phyloP scores from a whole-genome alignment of 2,888 invertebrate genomes.

The Chrysotoxum bicinctum region DNA sequence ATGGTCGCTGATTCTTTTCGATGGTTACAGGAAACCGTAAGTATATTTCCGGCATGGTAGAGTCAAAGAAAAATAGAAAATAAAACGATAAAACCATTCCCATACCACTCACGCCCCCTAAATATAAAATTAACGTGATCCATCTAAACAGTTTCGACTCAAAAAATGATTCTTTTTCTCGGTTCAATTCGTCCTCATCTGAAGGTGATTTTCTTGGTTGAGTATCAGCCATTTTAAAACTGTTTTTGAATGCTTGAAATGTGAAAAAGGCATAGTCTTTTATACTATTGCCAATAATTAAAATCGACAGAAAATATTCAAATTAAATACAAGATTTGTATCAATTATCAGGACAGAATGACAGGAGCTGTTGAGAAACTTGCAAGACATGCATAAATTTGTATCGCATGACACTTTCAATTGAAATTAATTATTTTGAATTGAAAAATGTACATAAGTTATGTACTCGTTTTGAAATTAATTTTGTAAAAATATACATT shows the following conservation, averaged over 20 bases:
- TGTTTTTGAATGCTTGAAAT: neutral
- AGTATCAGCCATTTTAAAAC: constrained; percentile 27
- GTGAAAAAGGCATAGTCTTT: neutral
- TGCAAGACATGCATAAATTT: neutral
- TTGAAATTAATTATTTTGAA: neutral
- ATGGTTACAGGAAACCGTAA: constrained; percentile 78
- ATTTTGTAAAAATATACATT: too few relatives aligned
- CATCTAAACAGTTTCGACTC: constrained; percentile 78
- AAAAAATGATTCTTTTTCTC: constrained; percentile 75
- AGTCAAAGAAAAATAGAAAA: constrained; percentile 79
- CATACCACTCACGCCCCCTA: constrained; percentile 79
- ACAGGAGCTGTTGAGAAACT: neutral
- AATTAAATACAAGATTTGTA: constrained; percentile 15
- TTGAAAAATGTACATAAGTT: too few relatives aligned
- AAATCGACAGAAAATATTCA: constrained; percentile 38
- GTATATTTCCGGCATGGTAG: constrained; percentile 80
- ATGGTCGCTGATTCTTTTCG: constrained; percentile 12
- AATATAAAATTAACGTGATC: constrained; percentile 77
- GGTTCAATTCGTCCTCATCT: constrained; percentile 21
- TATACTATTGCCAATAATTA: constrained; percentile 46
- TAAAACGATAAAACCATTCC: constrained; percentile 78
- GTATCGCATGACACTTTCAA: neutral
- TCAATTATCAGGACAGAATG: constrained; percentile 3
- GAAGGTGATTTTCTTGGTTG: neutral
- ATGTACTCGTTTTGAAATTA: too few relatives aligned